Conservation (phyloP, 2,113 vertebrate species). For the Synchiropus splendidus region DNA sequence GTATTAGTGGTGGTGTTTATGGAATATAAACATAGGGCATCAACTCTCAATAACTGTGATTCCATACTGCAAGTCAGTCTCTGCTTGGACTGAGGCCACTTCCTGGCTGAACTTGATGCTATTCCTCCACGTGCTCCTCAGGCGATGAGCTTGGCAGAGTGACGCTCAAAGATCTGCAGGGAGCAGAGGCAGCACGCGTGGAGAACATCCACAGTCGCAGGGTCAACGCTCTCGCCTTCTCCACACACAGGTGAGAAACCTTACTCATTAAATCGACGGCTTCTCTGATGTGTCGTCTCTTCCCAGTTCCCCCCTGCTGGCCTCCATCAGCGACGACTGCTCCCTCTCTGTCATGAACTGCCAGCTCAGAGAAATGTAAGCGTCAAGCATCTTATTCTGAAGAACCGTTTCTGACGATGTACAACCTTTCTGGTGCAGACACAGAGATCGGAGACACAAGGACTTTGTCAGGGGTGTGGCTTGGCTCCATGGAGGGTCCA, state of each 20-base stretch:
- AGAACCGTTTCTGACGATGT: background rate
- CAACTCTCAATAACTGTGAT: too few species aligned
- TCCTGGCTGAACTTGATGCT: too few species aligned
- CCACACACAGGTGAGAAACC: slow-evolving; percentile 74
- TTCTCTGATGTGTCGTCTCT: background rate
- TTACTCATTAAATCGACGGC: background rate
- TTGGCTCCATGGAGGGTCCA: slow-evolving; percentile 77
- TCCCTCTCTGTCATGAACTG: slow-evolving; percentile 78
- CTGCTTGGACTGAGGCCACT: too few species aligned
- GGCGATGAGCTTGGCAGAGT: slow-evolving; percentile 84
- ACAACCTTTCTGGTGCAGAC: slow-evolving; percentile 53
- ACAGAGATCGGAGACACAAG: slow-evolving; percentile 74
- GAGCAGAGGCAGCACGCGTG: slow-evolving; percentile 51
- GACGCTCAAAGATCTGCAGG: slow-evolving; percentile 76
- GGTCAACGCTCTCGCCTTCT: slow-evolving; percentile 77
- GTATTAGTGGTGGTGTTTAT: too few species aligned
- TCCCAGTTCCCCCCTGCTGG: slow-evolving; percentile 74
- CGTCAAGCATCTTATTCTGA: slow-evolving; percentile 1
- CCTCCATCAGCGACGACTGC: slow-evolving; percentile 89
- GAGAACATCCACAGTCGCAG: slow-evolving; percentile 68
- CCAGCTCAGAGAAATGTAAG: slow-evolving; percentile 82
- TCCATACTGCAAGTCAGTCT: too few species aligned
- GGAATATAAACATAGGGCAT: too few species aligned
- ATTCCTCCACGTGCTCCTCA: slow-evolving; percentile 27
- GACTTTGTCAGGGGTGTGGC: slow-evolving; percentile 84